Base-by-base conservation (phyloP, 2,113 vertebrate genomes). In the Rhinichthys klamathensis region DNA sequence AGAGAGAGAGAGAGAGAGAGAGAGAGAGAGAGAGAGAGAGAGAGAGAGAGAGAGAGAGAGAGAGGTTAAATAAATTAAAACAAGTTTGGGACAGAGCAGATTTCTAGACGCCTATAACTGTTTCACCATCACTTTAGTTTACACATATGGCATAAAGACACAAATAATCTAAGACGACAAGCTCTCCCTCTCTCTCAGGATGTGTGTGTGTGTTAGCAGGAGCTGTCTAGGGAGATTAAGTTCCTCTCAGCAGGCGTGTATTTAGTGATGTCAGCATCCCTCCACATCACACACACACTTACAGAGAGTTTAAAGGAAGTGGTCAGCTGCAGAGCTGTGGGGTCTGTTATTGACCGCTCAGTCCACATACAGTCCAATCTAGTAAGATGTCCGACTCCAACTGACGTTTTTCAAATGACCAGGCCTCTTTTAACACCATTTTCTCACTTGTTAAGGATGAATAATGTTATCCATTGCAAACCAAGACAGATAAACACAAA, bases 201-300 rank as follows among this genome's bases (percentile, higher is more conserved):
- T 15, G 3, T 56, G 81, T 80, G 49, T 80, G 49, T 87, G 86
- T 90, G 90, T 90, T 87, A 84, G 89, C 90, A 89, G 2, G 56
- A 83, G 85, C 86, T 51, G 89, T 91, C 92, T 85, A 90, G 86
- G 88, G 87, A 85, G 74, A 89, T 92, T 90, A 90, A 84, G 90
- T 90, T 90, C 85, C 73, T 67, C 60, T 89, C 81, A 67, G 88
- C 84, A 87, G 87, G 61, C 70, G 73, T 72, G 70, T 80, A 86
- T 93, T 88, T 73, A 69, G 84, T 84, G 70, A 86, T 89, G 88
- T 92, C 92, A 92, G 91, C 92, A 90, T 75, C 49, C 49, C 67
- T 82, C 44, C 41, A 67, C 63, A 67, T 81, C 79, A 51, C 25
- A 32, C 23, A 65, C 84, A 77, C 87, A 88, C 88, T 85, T 83